Percentiles rank a stretch among this genome's conserved stretches.
These are phyloP conservation scores for Drosophila parabipectinata DNA, from an alignment of 1,140 invertebrate genomes.

Conservation along the genomic window DNA sequence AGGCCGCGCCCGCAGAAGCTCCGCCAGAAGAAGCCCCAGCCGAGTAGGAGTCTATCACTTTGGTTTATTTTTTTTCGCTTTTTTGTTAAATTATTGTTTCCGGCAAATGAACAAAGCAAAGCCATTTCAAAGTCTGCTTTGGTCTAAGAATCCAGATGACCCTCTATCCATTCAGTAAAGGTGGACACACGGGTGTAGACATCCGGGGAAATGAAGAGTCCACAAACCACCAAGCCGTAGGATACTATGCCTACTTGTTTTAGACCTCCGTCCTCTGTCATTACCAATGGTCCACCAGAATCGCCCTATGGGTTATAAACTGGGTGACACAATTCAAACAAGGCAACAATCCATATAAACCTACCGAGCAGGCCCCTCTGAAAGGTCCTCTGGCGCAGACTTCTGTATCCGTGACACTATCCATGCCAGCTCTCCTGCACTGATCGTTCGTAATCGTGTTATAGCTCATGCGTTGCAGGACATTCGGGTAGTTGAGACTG, in stretches of 20 bases:
- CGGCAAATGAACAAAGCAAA: slow-evolving; percentile 15
- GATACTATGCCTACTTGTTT: slow-evolving; percentile 88
- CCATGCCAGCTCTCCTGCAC: slow-evolving; percentile 63
- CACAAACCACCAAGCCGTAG: slow-evolving; percentile 87
- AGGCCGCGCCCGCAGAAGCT: neutral
- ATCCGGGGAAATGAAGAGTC: slow-evolving; percentile 84
- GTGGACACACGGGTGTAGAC: slow-evolving; percentile 85
- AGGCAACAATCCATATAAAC: neutral
- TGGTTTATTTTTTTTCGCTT: slow-evolving; percentile 20
- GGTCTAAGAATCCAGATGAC: slow-evolving; percentile 13
- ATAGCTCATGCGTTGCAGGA: slow-evolving; percentile 70
- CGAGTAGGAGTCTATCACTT: slow-evolving; percentile 2
- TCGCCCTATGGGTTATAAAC: slow-evolving; percentile 86
- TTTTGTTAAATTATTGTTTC: slow-evolving; percentile 28
- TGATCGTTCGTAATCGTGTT: slow-evolving; percentile 68
- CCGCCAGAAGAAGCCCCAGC: slow-evolving; percentile 17
- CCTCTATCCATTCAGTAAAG: slow-evolving; percentile 84
- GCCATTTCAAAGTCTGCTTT: neutral
- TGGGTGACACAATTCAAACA: neutral
- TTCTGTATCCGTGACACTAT: slow-evolving; percentile 75
- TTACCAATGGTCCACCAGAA: slow-evolving; percentile 88
- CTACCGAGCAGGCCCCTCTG: slow-evolving; percentile 84
- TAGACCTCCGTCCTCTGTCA: slow-evolving; percentile 33
- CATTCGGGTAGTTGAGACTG: slow-evolving; percentile 60
- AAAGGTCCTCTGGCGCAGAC: slow-evolving; percentile 84